These are phyloP conservation scores for Ophioninae sp. DNA, from an alignment of 2,888 invertebrate species.

Conservation along the genomic window DNA sequence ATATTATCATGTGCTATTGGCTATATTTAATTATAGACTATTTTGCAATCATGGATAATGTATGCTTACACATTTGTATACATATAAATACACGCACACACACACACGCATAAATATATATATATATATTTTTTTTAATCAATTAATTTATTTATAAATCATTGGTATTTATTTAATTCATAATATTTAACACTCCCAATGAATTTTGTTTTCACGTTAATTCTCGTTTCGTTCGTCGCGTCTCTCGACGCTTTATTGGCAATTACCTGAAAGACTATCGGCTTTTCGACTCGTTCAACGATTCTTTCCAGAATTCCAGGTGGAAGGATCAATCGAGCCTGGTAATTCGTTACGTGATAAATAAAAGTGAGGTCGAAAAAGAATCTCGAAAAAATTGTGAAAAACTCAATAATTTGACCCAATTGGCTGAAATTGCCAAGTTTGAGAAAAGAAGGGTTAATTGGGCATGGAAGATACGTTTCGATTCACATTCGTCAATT, in stretches of 20 bases:
- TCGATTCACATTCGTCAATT: conserved; percentile 51
- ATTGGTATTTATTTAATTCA: conserved; percentile 61
- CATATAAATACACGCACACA: conserved; percentile 66
- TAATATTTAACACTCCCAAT: conserved; percentile 57
- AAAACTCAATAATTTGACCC: conserved; percentile 28
- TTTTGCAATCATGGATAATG: conserved; percentile 71
- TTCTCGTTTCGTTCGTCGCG: conserved; percentile 47
- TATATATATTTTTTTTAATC: too few species aligned
- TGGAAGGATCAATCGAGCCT: neutral
- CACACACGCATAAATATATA: conserved; percentile 55
- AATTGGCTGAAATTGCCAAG: neutral
- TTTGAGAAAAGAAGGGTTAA: conserved; percentile 31
- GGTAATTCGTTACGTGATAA: neutral
- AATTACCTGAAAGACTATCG: conserved; percentile 51
- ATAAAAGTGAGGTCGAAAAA: neutral
- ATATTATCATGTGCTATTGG: conserved; percentile 65
- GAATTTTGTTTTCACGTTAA: conserved; percentile 53
- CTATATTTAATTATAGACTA: conserved; percentile 65
- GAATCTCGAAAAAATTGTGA: neutral
- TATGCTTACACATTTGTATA: conserved; percentile 66
- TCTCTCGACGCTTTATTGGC: conserved; percentile 46
- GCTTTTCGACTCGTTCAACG: conserved; percentile 22
- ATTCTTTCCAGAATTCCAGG: conserved; percentile 2
- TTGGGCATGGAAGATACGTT: neutral
- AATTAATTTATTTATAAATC: too few species aligned